These are phyloP conservation scores for Parasteatoda lunata DNA, from an alignment of 2,888 invertebrate genomes.

Conservation along the genomic window DNA sequence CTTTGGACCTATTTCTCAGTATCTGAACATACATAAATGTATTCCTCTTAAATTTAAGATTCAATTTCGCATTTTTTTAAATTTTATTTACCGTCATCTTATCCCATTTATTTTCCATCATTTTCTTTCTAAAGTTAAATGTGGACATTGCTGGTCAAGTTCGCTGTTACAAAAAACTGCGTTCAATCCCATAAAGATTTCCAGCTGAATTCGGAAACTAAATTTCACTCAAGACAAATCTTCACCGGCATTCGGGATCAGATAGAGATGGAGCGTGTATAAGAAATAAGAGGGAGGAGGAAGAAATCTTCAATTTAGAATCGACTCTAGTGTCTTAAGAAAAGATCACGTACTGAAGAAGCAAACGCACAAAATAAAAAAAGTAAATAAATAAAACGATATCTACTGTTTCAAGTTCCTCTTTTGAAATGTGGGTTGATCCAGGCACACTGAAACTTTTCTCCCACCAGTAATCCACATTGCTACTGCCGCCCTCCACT, in stretches of 20 bases:
- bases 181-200: too few species aligned
- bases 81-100: too few species aligned
- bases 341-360: neutral
- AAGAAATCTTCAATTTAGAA: neutral
- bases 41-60: too few species aligned
- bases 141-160: too few species aligned
- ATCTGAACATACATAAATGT: too few species aligned
- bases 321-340: neutral
- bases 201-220: too few species aligned
- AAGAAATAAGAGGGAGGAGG: neutral
- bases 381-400: neutral
- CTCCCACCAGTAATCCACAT: slow-evolving; percentile 7
- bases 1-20: too few species aligned
- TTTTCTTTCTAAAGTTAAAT: too few species aligned
- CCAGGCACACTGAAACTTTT: neutral
- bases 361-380: too few species aligned
- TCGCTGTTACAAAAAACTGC: too few species aligned
- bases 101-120: too few species aligned
- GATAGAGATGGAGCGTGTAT: neutral
- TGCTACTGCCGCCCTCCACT: neutral
- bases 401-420: slow-evolving; percentile 22
- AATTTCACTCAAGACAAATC: neutral
- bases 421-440: slow-evolving; percentile 10
- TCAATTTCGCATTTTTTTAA: too few species aligned
- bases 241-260: neutral